Percentiles rank a stretch among this genome's conserved stretches.
These are phyloP conservation scores for Koerneria pararmatus DNA, from an alignment of 2,888 invertebrate species.

Conservation along the genomic window DNA sequence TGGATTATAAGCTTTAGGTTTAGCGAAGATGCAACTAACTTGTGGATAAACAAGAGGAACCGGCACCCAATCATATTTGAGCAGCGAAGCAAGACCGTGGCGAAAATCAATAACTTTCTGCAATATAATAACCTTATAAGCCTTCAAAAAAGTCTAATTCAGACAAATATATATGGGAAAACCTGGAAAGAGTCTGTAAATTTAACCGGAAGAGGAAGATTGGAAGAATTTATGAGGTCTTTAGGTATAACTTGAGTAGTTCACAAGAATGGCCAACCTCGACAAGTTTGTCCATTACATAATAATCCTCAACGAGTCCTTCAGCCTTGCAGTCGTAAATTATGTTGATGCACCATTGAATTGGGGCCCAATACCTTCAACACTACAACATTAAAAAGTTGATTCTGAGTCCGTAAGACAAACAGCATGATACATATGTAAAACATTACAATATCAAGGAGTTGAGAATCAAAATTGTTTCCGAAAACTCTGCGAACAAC, in stretches of 20 bases:
- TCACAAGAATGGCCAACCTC: conserved; percentile 28
- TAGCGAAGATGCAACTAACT: conserved; percentile 13
- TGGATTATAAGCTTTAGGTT: background rate
- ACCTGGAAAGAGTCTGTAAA: no score
- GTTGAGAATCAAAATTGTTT: no score
- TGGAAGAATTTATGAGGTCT: background rate
- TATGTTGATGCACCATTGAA: conserved; percentile 41
- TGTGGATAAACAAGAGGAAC: conserved; percentile 41
- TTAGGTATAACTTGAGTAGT: background rate
- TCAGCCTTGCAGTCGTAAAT: conserved; percentile 41
- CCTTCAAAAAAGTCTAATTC: background rate
- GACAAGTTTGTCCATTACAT: conserved; percentile 47
- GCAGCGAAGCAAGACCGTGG: conserved; percentile 40
- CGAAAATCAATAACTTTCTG: conserved; percentile 43
- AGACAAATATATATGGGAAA: background rate
- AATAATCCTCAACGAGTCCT: conserved; percentile 41
- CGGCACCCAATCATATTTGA: conserved; percentile 49
- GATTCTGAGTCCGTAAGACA: no score
- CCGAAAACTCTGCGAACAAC: no score
- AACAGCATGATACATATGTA: no score
- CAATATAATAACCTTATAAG: background rate
- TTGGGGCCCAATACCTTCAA: conserved; percentile 41
- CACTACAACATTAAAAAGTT: background rate
- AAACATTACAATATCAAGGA: no score
- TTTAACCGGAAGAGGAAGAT: background rate